Conservation (phyloP, 2,113 vertebrate genomes). For the Macquaria australasica region DNA sequence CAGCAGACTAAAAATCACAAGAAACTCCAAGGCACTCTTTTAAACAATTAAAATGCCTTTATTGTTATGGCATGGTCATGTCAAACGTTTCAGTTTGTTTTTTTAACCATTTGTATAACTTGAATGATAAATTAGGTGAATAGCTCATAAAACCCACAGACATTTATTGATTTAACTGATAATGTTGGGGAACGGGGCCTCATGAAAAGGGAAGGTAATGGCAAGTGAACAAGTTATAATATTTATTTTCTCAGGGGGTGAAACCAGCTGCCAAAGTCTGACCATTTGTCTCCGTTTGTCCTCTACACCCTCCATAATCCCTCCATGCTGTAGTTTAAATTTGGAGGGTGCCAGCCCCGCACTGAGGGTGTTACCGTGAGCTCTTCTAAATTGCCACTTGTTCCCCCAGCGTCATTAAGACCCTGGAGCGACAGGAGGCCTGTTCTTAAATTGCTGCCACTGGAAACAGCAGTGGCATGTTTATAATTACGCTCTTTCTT, state of each 20-base stretch:
- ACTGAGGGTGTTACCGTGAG: slow-evolving; percentile 34
- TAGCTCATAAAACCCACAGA: background rate
- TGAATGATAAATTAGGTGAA: background rate
- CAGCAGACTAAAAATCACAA: too few species aligned
- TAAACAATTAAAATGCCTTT: too few species aligned
- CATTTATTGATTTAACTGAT: background rate
- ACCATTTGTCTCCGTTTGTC: slow-evolving; percentile 43
- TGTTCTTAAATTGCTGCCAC: slow-evolving; percentile 54
- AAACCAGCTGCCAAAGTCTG: slow-evolving; percentile 33
- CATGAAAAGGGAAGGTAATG: background rate
- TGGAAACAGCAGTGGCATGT: slow-evolving; percentile 61
- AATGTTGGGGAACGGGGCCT: background rate
- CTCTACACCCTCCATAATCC: slow-evolving; percentile 43
- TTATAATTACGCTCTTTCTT: slow-evolving; percentile 74
- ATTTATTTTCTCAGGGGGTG: background rate
- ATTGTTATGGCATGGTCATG: too few species aligned
- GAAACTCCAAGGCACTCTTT: too few species aligned
- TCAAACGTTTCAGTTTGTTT: too few species aligned
- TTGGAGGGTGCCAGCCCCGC: slow-evolving; percentile 15
- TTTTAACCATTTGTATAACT: background rate
- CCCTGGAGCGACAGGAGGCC: slow-evolving; percentile 44
- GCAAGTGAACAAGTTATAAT: background rate
- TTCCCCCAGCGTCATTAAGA: slow-evolving; percentile 64
- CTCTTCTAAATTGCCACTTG: slow-evolving; percentile 74
- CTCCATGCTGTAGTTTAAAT: slow-evolving; percentile 42